phyloP scores from a whole-genome alignment of 2,113 vertebrate species.

The Apus apus region DNA sequence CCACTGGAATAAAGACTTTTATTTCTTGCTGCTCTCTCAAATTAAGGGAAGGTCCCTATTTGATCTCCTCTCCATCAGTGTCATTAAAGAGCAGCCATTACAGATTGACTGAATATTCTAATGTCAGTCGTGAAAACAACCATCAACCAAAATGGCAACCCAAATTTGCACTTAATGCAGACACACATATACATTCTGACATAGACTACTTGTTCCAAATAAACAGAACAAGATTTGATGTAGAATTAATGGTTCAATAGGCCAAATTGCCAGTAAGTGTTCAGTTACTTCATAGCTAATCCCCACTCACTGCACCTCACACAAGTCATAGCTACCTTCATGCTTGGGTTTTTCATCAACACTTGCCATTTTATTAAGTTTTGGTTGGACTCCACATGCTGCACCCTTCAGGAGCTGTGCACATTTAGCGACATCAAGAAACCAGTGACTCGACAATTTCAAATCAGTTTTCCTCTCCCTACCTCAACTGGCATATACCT shows the following conservation, averaged over 20 bases:
- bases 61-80: neutral
- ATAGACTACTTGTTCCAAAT: neutral
- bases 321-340: fast-evolving
- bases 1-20: neutral
- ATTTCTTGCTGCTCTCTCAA: neutral
- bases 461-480: neutral
- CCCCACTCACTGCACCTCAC: neutral
- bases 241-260: neutral
- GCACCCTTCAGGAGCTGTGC: neutral
- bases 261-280: neutral
- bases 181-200: neutral
- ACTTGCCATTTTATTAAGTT: neutral
- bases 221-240: neutral
- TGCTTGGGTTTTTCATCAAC: neutral
- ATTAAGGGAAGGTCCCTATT: neutral
- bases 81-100: neutral
- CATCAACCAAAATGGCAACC: neutral
- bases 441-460: neutral
- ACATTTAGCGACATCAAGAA: neutral
- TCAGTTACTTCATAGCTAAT: neutral
- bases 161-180: neutral
- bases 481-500: neutral
- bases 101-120: neutral
- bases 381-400: neutral
- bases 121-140: neutral